Base-by-base conservation (phyloP, 2,113 vertebrate genomes). In the Rhadina sibilatrix region DNA sequence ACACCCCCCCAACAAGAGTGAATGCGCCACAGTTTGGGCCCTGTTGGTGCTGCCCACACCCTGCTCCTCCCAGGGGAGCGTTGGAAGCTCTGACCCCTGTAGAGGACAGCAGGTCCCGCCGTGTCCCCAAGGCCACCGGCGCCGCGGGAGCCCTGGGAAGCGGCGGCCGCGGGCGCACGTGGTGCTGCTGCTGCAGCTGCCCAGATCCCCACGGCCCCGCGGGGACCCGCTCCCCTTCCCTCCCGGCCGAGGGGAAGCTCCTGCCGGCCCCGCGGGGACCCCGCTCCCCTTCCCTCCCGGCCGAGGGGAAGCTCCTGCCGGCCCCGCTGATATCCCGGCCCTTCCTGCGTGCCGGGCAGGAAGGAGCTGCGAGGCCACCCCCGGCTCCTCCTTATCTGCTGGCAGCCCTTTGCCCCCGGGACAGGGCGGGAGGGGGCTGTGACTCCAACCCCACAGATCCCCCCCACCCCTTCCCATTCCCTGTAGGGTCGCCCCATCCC, bases 271-370 rank as follows among this genome's bases (percentile, higher is more conserved):
- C 13, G 15, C 96, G 17, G 85, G 53, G 79, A 2, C 77, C 75
- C 50, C 3, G 5, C 83, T 94, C 87, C 57, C n/a, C 52, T 68
- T 65, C 85, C 90, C 28, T 3, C 25, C 81, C 31, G 6, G 66
- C 93, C 66, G 4, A 96, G 92, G 96, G 97, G 94, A 97, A 97
- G 88, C 91, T 66, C 40, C 60, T 4, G 15, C 83, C 38, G 31
- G 66, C 64, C 92, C 81, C 13, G 15, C 96, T 96, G 97, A 97
- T 97, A 97, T 94, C 94, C 95, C 75, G 2, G 87, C 96, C 86
- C 83, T 97, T 97, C 97, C 97, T 96, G 96, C 93, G 30, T 76
- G 94, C 46, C 6, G 88, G 90, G 59, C 96, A 95, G 97, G 97
- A 97, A 97, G 89, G 93, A 96, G 92, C 89, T 86, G 84, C 37